Conservation (phyloP, 2,797 vertebrate species). For the Scleropages formosus region DNA sequence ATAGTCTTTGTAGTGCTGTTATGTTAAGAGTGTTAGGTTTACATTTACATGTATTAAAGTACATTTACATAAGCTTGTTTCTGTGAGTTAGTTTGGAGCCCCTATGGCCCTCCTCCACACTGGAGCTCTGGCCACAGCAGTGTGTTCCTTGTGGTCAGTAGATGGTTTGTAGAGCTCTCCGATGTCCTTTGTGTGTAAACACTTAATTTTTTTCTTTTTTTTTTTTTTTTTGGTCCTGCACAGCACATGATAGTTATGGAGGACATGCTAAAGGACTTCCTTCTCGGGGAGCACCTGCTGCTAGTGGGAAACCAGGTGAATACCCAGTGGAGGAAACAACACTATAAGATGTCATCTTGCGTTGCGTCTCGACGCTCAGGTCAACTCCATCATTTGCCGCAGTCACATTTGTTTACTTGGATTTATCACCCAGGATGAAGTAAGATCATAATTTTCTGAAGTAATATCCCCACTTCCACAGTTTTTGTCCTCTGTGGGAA, state of each 20-base stretch:
- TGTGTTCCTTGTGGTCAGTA: neutral
- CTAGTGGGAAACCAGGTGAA: conserved; percentile 97
- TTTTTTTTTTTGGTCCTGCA: no score
- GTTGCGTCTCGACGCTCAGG: neutral
- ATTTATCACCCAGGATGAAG: neutral
- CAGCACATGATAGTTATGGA: conserved; percentile 96
- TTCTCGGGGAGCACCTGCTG: conserved; percentile 92
- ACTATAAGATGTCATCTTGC: neutral
- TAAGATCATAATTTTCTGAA: neutral
- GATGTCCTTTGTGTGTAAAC: neutral
- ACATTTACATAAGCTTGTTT: no score
- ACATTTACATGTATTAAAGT: no score
- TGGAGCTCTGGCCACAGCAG: no score
- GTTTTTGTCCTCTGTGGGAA: neutral
- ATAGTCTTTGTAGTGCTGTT: no score
- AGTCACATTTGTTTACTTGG: neutral
- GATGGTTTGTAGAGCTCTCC: neutral
- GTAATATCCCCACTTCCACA: neutral
- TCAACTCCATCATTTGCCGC: neutral
- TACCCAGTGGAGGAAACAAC: neutral
- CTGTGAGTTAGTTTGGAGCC: no score
- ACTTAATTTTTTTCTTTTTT: conserved; percentile 23
- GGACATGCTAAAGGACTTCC: conserved; percentile 96
- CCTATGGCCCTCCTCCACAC: no score
- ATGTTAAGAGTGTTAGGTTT: no score